phyloP scores from a whole-genome alignment of 2,113 vertebrate genomes.

The Apaloderma vittatum region DNA sequence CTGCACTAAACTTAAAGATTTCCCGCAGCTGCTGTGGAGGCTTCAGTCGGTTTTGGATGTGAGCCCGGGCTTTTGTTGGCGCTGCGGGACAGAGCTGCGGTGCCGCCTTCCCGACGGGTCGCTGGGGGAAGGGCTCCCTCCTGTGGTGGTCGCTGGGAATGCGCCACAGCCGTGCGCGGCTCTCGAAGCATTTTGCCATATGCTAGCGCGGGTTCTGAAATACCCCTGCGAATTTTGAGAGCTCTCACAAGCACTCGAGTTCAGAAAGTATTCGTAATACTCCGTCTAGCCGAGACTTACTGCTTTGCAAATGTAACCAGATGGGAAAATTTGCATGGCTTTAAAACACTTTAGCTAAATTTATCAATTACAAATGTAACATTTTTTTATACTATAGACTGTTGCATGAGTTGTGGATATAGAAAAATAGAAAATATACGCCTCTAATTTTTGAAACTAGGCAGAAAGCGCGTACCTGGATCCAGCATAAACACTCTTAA shows the following conservation, averaged over 20 bases:
- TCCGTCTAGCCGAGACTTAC: accelerated
- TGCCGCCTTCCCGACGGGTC: accelerated
- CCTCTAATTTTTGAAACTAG: background rate
- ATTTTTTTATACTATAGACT: too few species aligned
- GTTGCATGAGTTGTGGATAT: background rate
- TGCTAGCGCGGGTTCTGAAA: too few species aligned
- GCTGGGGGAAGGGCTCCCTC: background rate
- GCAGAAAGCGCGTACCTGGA: background rate
- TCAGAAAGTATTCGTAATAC: accelerated
- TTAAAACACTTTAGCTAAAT: accelerated
- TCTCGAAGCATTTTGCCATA: too few species aligned
- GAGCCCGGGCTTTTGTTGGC: too few species aligned
- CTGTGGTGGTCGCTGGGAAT: background rate
- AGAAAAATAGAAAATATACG: background rate
- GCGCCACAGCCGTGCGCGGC: accelerated
- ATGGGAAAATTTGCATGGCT: background rate
- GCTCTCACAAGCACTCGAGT: accelerated
- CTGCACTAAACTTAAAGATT: background rate
- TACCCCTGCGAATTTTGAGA: accelerated
- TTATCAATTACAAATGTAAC: background rate
- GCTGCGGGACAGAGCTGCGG: background rate
- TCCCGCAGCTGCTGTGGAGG: too few species aligned
- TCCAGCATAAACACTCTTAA: background rate
- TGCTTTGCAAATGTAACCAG: too few species aligned
- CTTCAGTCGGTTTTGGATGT: background rate